These are phyloP conservation scores for Eurypyga helias DNA, from an alignment of 2,113 vertebrate genomes.

Conservation along the genomic window DNA sequence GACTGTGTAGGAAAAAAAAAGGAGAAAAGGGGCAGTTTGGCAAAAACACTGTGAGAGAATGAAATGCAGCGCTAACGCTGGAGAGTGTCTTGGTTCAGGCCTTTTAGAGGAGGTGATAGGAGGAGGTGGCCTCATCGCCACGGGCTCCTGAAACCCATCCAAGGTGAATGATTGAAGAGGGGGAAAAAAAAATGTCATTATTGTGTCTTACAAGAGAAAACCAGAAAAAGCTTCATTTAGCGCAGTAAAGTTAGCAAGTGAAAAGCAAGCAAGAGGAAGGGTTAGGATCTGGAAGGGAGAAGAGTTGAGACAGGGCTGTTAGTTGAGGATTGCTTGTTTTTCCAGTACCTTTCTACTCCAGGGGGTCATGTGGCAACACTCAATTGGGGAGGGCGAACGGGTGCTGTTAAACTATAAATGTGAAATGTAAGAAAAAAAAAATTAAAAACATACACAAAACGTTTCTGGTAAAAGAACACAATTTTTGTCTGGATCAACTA, in stretches of 20 bases:
- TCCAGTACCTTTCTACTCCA: constrained; percentile 99
- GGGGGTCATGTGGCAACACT: constrained; percentile 97
- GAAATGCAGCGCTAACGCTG: background rate
- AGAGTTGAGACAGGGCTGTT: constrained; percentile 67
- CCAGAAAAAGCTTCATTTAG: background rate
- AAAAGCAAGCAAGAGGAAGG: constrained; percentile 70
- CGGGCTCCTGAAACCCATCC: constrained; percentile 10
- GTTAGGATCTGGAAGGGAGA: constrained; percentile 53
- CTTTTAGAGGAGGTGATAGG: background rate
- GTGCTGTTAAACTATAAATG: constrained; percentile 92
- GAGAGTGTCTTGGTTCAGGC: background rate
- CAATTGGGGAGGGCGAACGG: constrained; percentile 91
- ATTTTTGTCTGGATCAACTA: background rate
- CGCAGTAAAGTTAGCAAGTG: constrained; percentile 46
- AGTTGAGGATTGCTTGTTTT: constrained; percentile 68
- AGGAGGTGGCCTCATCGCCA: background rate
- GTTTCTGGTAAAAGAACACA: constrained; percentile 38
- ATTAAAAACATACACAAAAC: constrained; percentile 72
- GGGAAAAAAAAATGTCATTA: background rate
- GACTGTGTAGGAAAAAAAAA: background rate
- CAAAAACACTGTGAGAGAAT: constrained; percentile 3
- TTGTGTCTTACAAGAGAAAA: background rate
- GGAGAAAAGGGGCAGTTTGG: background rate
- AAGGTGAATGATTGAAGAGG: background rate
- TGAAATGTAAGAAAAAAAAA: constrained; percentile 74